Conservation (phyloP, 2,888 invertebrate species). For the Scaptomyza reducta region DNA sequence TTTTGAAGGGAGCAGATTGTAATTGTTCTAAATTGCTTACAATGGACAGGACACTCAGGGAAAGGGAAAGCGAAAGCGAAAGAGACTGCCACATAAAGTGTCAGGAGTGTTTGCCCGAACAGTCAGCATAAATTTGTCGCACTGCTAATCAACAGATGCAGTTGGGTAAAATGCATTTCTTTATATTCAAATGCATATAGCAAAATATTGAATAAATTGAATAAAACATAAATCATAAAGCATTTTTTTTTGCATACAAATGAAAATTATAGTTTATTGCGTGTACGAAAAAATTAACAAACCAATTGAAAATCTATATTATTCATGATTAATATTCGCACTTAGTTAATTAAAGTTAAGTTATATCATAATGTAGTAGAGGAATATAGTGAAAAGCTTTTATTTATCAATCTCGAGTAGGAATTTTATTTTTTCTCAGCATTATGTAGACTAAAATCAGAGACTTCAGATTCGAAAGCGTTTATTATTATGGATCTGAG, state of each 20-base stretch:
- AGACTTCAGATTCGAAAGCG: no score
- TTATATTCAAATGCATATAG: background rate
- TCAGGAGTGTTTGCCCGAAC: conserved; percentile 1
- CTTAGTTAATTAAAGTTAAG: no score
- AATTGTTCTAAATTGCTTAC: conserved; percentile 41
- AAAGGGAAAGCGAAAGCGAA: background rate
- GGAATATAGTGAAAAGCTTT: no score
- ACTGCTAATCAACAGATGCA: conserved; percentile 18
- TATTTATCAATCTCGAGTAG: no score
- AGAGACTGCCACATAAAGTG: background rate
- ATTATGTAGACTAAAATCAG: no score
- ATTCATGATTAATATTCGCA: no score
- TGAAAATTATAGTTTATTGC: background rate
- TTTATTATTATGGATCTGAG: no score
- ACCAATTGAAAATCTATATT: no score
- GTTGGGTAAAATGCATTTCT: background rate
- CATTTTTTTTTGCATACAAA: background rate
- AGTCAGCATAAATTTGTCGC: conserved; percentile 4
- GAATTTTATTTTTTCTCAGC: no score
- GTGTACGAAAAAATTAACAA: no score
- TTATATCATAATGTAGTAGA: no score
- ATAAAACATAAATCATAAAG: background rate
- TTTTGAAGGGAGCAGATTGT: conserved; percentile 44
- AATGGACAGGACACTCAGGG: conserved; percentile 5
- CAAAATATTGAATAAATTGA: background rate